Evolutionary conservation across 2,888 invertebrate species (phyloP).

Genomic region (Drosophila stalkeri): DNA sequence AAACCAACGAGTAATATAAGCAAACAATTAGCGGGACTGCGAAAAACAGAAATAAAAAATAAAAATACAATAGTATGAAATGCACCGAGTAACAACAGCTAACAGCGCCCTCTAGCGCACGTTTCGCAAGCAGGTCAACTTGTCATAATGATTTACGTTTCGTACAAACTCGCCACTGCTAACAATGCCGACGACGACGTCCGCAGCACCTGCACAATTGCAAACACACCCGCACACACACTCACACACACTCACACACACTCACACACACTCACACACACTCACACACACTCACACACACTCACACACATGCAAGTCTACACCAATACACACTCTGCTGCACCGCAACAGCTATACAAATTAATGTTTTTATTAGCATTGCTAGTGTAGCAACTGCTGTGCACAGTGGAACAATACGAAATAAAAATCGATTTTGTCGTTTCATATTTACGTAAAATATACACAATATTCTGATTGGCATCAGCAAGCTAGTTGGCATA

Average conservation of each 20-base stretch:
- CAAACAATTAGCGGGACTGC: slow-evolving; percentile 71
- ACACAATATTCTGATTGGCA: not conserved
- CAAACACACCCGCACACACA: slow-evolving; percentile 24
- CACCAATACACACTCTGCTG: slow-evolving; percentile 7
- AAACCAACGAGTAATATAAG: slow-evolving; percentile 66
- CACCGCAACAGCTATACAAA: slow-evolving; percentile 45
- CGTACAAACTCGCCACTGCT: slow-evolving; percentile 52
- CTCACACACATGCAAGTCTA: slow-evolving; percentile 13
- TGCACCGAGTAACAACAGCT: slow-evolving; percentile 15
- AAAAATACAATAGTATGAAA: not conserved
- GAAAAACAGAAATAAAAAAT: slow-evolving; percentile 16
- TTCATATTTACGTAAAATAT: not conserved
- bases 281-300: slow-evolving; percentile 1
- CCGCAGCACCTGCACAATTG: slow-evolving; percentile 60
- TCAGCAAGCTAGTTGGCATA: not conserved
- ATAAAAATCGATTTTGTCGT: slow-evolving; percentile 8
- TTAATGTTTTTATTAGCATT: slow-evolving; percentile 72
- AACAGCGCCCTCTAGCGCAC: slow-evolving; percentile 42
- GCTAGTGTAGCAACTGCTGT: slow-evolving; percentile 45
- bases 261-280: slow-evolving; percentile 21
- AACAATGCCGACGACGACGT: slow-evolving; percentile 25
- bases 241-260: not conserved
- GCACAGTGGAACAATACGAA: slow-evolving; percentile 39
- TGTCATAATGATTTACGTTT: slow-evolving; percentile 77
- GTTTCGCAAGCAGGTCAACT: slow-evolving; percentile 74